Base-by-base conservation (phyloP, 2,113 vertebrate species). In the Alosa alosa region DNA sequence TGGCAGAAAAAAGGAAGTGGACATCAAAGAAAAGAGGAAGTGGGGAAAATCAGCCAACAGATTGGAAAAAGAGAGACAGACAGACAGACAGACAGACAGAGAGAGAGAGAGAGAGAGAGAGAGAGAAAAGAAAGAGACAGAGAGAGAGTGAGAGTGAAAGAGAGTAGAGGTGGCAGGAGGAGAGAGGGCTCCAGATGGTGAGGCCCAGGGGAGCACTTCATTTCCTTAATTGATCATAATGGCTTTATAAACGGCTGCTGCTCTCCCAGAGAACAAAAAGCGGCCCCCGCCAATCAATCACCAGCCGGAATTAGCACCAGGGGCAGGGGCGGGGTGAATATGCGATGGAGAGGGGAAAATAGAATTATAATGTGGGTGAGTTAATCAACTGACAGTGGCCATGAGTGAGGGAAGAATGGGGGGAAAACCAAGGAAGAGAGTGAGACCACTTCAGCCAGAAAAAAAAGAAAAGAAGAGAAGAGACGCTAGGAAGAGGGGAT, bases 141-240 rank as follows among this genome's bases (percentile, higher is more conserved):
- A 85, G 82, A 86, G 84, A 87, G 81, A 46, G 36, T 89, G 83
- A 86, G 39, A 47, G 36, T 82, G 81, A 25, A 81, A 86, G 86
- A 81, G 82, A 39, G 45, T 25, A 13, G 86, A 87, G 78, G 86
- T 86, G 85, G 31, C 83, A 17, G 18, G 25, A 17, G 57, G 41
- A 45, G 82, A 6, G 20, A 39, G 84, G 11, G 13, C 88, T 92
- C 93, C 94, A 95, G 93, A 95, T 95, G 94, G 94, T 82, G 88
- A 93, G 89, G 89, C 94, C 94, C 94, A 90, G 68, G 93, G 93
- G 94, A 94, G 86, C 94, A 94, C 90, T 95, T 95, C 84, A 94
- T 95, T 95, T 95, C 92, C 91, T 93, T 95, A 95, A 95, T 94
- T 95, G 94, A 95, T 92, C 93, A 93, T 95, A 95, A 96, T 93